A percentile compares a stretch with the other conserved stretches of the same genome.
Evolutionary conservation across 2,888 invertebrate species (phyloP).

Genomic region (Gonocerus acuteangulatus): DNA sequence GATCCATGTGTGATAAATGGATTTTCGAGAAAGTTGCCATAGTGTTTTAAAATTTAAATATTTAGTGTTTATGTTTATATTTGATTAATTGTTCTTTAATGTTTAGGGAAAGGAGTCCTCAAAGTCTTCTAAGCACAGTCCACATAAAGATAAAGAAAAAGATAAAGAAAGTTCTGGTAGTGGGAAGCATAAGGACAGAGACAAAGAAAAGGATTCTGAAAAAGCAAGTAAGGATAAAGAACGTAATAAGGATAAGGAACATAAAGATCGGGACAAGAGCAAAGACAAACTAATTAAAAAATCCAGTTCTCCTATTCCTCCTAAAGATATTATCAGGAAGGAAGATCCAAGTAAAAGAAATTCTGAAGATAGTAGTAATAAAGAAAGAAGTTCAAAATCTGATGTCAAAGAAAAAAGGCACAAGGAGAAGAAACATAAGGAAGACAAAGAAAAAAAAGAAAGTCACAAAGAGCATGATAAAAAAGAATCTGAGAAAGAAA

Average conservation of each 20-base stretch:
- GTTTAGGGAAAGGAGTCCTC: conserved; percentile 29
- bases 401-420: conserved; percentile 47
- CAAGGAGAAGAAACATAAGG: conserved; percentile 52
- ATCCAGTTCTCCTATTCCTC: conserved; percentile 25
- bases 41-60: too few relatives aligned
- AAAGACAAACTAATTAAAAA: conserved; percentile 41
- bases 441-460: conserved; percentile 48
- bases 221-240: conserved; percentile 42
- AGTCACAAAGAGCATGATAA: conserved; percentile 44
- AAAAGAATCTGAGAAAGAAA: conserved; percentile 35
- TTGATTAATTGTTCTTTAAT: not conserved
- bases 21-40: too few relatives aligned
- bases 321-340: conserved; percentile 44
- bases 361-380: conserved; percentile 22
- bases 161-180: conserved; percentile 53
- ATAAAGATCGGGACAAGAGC: conserved; percentile 45
- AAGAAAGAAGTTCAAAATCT: conserved; percentile 29
- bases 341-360: conserved; percentile 41
- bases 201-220: conserved; percentile 42
- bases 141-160: conserved; percentile 49
- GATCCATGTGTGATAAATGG: too few relatives aligned
- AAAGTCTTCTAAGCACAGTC: conserved; percentile 47
- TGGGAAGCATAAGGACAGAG: conserved; percentile 57
- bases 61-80: not conserved
- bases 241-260: conserved; percentile 40